Base-by-base conservation (phyloP, 1,140 invertebrate genomes). In the Hylaeus volcanicus region DNA sequence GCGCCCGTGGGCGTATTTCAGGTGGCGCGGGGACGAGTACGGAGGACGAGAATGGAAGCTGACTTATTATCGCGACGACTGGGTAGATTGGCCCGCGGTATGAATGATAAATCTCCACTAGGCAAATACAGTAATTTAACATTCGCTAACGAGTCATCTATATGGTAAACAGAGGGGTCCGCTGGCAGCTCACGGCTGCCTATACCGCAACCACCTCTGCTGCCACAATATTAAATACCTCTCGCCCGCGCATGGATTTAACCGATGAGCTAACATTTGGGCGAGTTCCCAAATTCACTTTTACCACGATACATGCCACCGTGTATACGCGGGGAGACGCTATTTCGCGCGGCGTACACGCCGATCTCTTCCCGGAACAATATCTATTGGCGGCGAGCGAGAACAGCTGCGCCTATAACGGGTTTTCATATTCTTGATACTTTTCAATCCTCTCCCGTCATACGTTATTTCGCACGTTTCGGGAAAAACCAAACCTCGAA, bases 111-210 rank as follows among this genome's bases (percentile, higher is more conserved):
- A 90, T 90, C 86, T 82, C 86, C 70, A 89, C 89, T 90, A 89
- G 84, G 88, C 88, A 90, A 88, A 88, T 87, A 88, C 86, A 87
- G 86, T 88, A 86, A 88, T 88, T 87, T 88, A 88, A 88, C 86
- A 88, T 88, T 88, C 86, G 88, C 89, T 90, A 90, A 90, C 89
- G 89, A 90, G 89, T 90, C 89, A 90, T 90, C 89, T 90, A 90
- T 90, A 90, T 90, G 89, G 89, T 90, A 90, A 90, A 90, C 84
- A 90, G 89, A 85, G 83, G 81, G 85, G 83, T 73, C 76, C 76
- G 70, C 81, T 83, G 77, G 76, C 71, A 79, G 82, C 79, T 81
- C 79, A 83, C 79, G 73, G 79, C 75, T 81, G 81, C 69, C 78
- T 86, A 87, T 88, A 88, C 79, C 85, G 75, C 66, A 81, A 64